These are phyloP conservation scores for Plagodis dolabraria DNA, from an alignment of 2,888 invertebrate genomes.

Conservation along the genomic window DNA sequence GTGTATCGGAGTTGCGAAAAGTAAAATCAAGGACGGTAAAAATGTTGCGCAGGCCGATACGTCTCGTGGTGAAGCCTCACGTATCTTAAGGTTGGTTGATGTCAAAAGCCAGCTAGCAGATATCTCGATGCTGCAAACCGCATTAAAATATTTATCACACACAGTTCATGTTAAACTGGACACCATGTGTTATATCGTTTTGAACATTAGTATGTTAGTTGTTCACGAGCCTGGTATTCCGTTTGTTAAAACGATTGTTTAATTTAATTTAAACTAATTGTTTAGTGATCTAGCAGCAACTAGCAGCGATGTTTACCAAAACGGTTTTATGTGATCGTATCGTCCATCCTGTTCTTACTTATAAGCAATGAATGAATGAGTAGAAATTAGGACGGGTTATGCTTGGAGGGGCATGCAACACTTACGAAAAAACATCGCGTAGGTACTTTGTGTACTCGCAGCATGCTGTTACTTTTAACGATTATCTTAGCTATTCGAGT, in stretches of 20 bases:
- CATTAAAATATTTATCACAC: conserved; percentile 78
- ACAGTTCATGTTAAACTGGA: conserved; percentile 64
- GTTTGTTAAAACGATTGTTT: conserved; percentile 42
- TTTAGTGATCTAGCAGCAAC: conserved; percentile 45
- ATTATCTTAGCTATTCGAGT: conserved; percentile 26
- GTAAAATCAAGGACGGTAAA: conserved; percentile 76
- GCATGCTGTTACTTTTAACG: conserved; percentile 65
- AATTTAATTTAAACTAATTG: conserved; percentile 33
- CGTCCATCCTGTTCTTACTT: conserved; percentile 31
- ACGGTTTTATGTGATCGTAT: conserved; percentile 14
- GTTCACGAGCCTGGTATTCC: conserved; percentile 51
- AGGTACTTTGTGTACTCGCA: conserved; percentile 24
- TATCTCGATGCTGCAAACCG: conserved; percentile 85
- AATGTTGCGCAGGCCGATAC: conserved; percentile 76
- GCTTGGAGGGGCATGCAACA: conserved; percentile 33
- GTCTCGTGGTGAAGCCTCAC: conserved; percentile 72
- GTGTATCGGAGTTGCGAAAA: conserved; percentile 48
- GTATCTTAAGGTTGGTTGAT: conserved; percentile 80
- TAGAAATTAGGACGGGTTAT: conserved; percentile 20
- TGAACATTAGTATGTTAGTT: conserved; percentile 74
- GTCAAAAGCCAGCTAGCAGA: conserved; percentile 85
- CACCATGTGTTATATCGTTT: conserved; percentile 63
- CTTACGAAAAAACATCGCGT: conserved; percentile 19
- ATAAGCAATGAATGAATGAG: conserved; percentile 31
- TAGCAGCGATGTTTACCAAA: conserved; percentile 32